A percentile compares a stretch with the other conserved stretches of the same genome.
Evolutionary conservation across 2,113 vertebrate species (phyloP).

Genomic region (Gambusia affinis): DNA sequence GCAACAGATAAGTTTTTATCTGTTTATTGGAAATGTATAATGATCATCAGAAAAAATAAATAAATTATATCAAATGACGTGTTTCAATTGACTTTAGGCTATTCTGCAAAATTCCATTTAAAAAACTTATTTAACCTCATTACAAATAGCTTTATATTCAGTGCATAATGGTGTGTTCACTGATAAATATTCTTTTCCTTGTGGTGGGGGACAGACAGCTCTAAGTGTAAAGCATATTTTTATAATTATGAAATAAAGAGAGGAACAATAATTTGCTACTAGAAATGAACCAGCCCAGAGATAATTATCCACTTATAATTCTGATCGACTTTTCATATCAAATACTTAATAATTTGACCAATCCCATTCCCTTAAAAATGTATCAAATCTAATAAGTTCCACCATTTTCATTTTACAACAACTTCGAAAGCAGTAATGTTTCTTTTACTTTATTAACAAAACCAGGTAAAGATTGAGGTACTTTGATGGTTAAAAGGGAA

Average conservation of each 20-base stretch:
- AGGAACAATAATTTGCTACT: neutral
- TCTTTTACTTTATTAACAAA: too few species aligned
- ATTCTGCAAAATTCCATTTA: neutral
- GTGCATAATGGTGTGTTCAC: neutral
- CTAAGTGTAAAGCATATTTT: neutral
- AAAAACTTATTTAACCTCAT: neutral
- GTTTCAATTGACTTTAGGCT: neutral
- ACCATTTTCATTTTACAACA: too few species aligned
- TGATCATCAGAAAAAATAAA: neutral
- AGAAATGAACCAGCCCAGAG: neutral
- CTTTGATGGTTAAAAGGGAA: neutral
- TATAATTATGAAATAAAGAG: neutral
- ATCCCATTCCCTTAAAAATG: neutral
- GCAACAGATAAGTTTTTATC: neutral
- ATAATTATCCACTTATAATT: neutral
- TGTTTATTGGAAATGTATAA: conserved; percentile 7
- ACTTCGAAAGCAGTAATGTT: too few species aligned
- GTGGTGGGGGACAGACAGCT: neutral
- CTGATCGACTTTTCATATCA: neutral
- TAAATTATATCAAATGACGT: neutral
- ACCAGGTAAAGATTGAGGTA: neutral
- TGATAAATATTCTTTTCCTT: neutral
- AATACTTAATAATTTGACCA: neutral
- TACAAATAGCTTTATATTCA: neutral
- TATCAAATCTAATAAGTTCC: neutral